Percentiles rank a stretch among this genome's conserved stretches.
phyloP scores from a whole-genome alignment of 2,113 vertebrate genomes.

The Pantherophis guttatus region DNA sequence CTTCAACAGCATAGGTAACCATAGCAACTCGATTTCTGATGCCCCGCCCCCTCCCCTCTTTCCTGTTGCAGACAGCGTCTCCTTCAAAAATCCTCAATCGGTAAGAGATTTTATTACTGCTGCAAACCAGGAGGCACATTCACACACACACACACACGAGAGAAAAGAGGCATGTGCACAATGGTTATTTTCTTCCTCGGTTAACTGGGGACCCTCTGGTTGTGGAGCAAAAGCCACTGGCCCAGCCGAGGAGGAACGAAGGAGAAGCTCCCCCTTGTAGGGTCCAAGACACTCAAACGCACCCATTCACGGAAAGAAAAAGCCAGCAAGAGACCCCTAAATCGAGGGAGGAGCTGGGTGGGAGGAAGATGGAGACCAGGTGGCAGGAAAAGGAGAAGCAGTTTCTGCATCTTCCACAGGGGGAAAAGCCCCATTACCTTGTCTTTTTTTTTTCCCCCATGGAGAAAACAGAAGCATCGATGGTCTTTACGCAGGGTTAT shows the following conservation, averaged over 20 bases:
- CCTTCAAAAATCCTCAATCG: conserved; percentile 9
- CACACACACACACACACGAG: background rate
- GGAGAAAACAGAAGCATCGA: background rate
- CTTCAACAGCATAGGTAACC: conserved; percentile 55
- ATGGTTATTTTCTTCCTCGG: background rate
- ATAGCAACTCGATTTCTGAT: conserved; percentile 56
- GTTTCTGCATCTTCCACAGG: conserved; percentile 24
- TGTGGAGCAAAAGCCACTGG: background rate
- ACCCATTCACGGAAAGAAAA: background rate
- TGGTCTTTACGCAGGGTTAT: background rate
- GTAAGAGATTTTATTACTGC: background rate
- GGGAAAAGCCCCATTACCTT: conserved; percentile 23
- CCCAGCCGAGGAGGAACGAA: background rate
- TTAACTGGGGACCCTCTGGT: background rate
- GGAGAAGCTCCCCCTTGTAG: background rate
- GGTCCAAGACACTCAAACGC: background rate
- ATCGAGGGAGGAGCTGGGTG: no score
- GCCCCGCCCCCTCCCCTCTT: background rate
- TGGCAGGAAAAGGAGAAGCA: background rate
- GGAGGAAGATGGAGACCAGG: background rate
- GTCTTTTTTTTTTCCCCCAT: background rate
- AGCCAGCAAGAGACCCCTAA: background rate
- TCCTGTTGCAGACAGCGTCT: conserved; percentile 39
- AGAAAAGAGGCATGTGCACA: background rate
- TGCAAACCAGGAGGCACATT: background rate